These are phyloP conservation scores for Sminthurides bifidus DNA, from an alignment of 1,140 invertebrate genomes.

Conservation along the genomic window DNA sequence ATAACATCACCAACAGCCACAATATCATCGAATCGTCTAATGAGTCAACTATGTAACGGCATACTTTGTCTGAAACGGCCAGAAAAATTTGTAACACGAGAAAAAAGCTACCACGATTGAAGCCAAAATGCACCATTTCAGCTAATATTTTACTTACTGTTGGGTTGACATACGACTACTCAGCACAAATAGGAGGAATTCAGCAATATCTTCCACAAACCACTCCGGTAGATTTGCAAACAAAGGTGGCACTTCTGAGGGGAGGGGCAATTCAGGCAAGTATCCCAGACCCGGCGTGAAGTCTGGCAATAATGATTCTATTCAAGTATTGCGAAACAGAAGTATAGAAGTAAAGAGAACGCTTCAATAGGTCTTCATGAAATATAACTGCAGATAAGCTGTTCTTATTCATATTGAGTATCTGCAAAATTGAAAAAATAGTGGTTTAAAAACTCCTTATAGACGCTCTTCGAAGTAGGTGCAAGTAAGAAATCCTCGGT, in stretches of 20 bases:
- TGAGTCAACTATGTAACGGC: slow-evolving; percentile 40
- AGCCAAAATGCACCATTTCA: too few species aligned
- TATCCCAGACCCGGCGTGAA: slow-evolving; percentile 8
- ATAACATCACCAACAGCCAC: slow-evolving; percentile 77
- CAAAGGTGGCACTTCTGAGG: slow-evolving; percentile 49
- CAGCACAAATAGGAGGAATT: slow-evolving; percentile 86
- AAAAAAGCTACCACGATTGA: neutral
- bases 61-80: neutral
- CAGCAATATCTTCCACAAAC: slow-evolving; percentile 92
- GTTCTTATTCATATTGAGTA: slow-evolving; percentile 51
- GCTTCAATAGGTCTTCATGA: slow-evolving; percentile 62
- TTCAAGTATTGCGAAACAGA: slow-evolving; percentile 64
- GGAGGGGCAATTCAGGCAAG: slow-evolving; percentile 42
- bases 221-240: slow-evolving; percentile 89
- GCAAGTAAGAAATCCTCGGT: too few species aligned
- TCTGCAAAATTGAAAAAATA: slow-evolving; percentile 36
- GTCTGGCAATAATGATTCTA: slow-evolving; percentile 32
- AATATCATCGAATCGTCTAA: slow-evolving; percentile 72
- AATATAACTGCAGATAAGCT: slow-evolving; percentile 78
- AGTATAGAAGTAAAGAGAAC: slow-evolving; percentile 74
- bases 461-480: too few species aligned
- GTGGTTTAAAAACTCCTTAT: too few species aligned
- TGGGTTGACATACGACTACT: too few species aligned
- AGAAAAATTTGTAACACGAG: neutral
- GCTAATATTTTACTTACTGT: slow-evolving; percentile 76